Base-by-base conservation (phyloP, 2,888 invertebrate genomes). In the Dysmachus trigonus region DNA sequence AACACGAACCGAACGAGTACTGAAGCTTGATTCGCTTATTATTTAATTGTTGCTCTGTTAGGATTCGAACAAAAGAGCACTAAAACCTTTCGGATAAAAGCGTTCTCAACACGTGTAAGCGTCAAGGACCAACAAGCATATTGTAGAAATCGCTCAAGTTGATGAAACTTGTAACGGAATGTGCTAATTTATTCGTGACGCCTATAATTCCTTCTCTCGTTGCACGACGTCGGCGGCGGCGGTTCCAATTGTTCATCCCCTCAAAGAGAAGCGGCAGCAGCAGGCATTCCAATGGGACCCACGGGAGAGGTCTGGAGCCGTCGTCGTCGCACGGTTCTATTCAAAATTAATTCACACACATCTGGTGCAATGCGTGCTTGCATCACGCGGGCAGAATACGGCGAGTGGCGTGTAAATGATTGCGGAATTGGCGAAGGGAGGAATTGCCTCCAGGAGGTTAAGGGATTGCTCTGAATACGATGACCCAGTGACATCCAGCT, bases 131-230 rank as follows among this genome's bases (percentile, higher is more conserved):
- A 47, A 15, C 72, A 10, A 72, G 30, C 41, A 41, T 33, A 82
- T 62, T 62, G 81, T 82, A 33, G 81, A 62, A 82, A 82, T 62
- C 33, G 62, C 35, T n/a, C 51, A 62, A 82, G 62, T 82, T 82
- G 62, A 35, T 62, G 81, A 30, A 77, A 77, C 47, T 77, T 81
- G 62, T 18, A 22, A 62, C 33, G 15, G 74, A 30, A 35, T 74
- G 18, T 18, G 35, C 53, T 33, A 33, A 35, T 35, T 62, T 33
- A 82, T 41, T 82, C 53, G 18, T 31, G 31, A 30, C 10, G 62
- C 81, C 53, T 62, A 53, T 35, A 51, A 31, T 30, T 79, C 13
- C 30, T 31, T 31, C 35, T 74, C 22, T n/a, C 22, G 33, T 33
- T 74, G 74, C 74, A 74, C 18, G 33, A 35, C 74, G n/a, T n/a